These are phyloP conservation scores for Sitta carolinensis DNA, from an alignment of 2,797 vertebrate species.

Conservation along the genomic window DNA sequence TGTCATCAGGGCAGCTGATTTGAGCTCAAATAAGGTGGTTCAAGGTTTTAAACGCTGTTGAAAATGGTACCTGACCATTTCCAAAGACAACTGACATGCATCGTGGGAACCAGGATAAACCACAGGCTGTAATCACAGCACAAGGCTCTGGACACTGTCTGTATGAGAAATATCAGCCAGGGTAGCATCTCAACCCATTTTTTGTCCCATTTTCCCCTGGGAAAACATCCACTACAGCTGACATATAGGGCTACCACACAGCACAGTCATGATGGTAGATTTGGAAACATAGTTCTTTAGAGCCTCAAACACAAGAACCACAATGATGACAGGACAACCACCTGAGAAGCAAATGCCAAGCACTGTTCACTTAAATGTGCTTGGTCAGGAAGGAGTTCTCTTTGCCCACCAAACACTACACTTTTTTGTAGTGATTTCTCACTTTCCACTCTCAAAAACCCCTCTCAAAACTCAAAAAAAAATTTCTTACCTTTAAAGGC, in stretches of 20 bases:
- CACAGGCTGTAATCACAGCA: background rate
- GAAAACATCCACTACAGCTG: background rate
- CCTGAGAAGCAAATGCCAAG: background rate
- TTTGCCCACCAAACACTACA: background rate
- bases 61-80: background rate
- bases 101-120: background rate
- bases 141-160: background rate
- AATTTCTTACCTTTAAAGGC: conserved; percentile 29
- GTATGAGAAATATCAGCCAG: background rate
- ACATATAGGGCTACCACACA: background rate
- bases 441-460: background rate
- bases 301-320: background rate
- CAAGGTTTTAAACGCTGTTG: background rate
- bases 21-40: background rate
- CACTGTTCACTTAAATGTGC: background rate
- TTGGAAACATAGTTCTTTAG: background rate
- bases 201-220: background rate
- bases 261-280: accelerated
- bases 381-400: background rate
- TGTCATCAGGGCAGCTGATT: background rate
- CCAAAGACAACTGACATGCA: background rate
- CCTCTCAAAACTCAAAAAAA: no score
- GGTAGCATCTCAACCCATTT: background rate
- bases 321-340: background rate
- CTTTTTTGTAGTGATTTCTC: background rate